A percentile compares a stretch with the other conserved stretches of the same genome.
These are phyloP conservation scores for Anarrhichthys ocellatus DNA, from an alignment of 2,113 vertebrate genomes.

Conservation along the genomic window DNA sequence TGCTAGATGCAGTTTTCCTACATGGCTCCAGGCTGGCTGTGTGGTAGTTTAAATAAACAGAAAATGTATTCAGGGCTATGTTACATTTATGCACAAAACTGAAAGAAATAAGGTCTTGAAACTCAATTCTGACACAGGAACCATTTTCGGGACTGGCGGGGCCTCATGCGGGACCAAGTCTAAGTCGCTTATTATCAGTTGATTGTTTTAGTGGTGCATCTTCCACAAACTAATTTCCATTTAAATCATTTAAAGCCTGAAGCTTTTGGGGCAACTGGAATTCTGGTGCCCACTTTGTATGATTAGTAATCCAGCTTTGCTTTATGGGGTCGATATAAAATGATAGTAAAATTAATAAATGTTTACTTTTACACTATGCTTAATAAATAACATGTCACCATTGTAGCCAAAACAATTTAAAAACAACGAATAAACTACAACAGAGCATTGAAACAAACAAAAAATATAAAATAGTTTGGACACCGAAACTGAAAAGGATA, in stretches of 20 bases:
- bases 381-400: background rate
- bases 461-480: background rate
- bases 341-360: background rate
- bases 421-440: background rate
- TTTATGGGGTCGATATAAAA: background rate
- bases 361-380: background rate
- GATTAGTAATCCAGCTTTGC: background rate
- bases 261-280: background rate
- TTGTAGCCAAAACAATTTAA: background rate
- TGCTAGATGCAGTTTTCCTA: background rate
- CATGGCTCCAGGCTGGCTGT: background rate
- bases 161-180: background rate
- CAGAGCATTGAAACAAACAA: background rate
- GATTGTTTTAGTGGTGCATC: background rate
- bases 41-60: slow-evolving; percentile 1
- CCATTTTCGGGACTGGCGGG: background rate
- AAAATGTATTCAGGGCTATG: background rate
- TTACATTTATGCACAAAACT: background rate
- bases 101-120: background rate
- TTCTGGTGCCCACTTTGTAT: background rate
- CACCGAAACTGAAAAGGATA: background rate
- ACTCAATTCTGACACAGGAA: background rate
- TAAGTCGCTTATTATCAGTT: background rate
- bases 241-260: background rate
- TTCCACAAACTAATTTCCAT: background rate